Percentiles rank a stretch among this genome's conserved stretches.
Conservation (phyloP, 92 coral and sea anemone genomes). For the Epizoanthus fatuus region DNA sequence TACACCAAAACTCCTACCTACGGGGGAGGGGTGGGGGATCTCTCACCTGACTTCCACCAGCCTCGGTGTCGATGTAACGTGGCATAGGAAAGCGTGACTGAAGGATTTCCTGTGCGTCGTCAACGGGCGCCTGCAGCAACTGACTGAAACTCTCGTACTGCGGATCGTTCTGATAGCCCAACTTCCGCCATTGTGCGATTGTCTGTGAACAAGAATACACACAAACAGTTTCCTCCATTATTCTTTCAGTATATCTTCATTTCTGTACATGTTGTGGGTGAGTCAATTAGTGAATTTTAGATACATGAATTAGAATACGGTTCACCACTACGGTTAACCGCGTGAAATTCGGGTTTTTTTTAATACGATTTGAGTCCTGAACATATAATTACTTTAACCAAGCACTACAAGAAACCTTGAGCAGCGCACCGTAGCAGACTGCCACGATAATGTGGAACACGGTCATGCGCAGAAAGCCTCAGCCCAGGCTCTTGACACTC, state of each 20-base stretch:
- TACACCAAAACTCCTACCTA: not conserved
- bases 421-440: no score
- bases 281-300: no score
- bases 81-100: constrained; percentile 99
- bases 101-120: constrained; percentile 97
- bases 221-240: not conserved
- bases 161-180: constrained; percentile 96
- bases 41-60: constrained; percentile 94
- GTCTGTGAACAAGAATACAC: constrained; percentile 64
- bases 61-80: constrained; percentile 97
- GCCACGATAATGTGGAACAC: no score
- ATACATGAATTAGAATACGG: no score
- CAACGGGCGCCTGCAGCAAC: constrained; percentile 96
- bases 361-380: no score
- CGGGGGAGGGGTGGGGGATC: not conserved
- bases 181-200: constrained; percentile 98
- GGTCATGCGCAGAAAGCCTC: no score
- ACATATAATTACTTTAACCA: no score
- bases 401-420: no score
- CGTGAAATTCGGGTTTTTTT: no score
- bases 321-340: no score
- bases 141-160: constrained; percentile 97
- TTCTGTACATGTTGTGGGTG: no score
- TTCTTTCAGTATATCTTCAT: not conserved
- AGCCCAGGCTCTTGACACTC: no score